Percentiles rank a stretch among this genome's conserved stretches.
Evolutionary conservation across 2,888 invertebrate species (phyloP).

Genomic region (Clusia tigrina): DNA sequence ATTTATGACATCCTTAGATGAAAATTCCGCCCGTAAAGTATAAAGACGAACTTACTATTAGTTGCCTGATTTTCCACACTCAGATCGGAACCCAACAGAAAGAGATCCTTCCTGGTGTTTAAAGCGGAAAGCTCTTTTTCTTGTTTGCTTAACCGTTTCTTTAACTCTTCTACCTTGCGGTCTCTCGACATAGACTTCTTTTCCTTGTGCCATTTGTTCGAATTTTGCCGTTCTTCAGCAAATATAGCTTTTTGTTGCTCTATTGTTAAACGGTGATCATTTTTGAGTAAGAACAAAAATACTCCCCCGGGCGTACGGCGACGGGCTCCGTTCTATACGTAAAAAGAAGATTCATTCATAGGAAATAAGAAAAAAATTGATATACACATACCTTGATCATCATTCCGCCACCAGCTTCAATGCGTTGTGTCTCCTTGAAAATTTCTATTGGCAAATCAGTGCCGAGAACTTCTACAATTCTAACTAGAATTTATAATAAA

Average conservation of each 20-base stretch:
- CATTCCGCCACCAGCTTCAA: conserved; percentile 88
- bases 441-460: conserved; percentile 77
- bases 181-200: conserved; percentile 69
- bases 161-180: conserved; percentile 74
- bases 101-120: conserved; percentile 53
- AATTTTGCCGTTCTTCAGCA: conserved; percentile 70
- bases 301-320: conserved; percentile 88
- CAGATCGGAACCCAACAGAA: conserved; percentile 48
- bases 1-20: too few relatives aligned
- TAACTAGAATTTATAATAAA: conserved; percentile 69
- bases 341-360: neutral
- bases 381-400: conserved; percentile 73
- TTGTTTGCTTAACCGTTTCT: conserved; percentile 67
- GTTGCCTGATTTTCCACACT: conserved; percentile 52
- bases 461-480: conserved; percentile 76
- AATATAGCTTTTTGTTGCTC: conserved; percentile 76
- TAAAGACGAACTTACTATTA: conserved; percentile 42
- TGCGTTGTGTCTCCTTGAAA: conserved; percentile 80
- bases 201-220: conserved; percentile 68
- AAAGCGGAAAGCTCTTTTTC: conserved; percentile 57
- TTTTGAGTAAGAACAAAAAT: conserved; percentile 81
- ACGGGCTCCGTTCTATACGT: conserved; percentile 75
- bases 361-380: neutral
- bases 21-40: conserved; percentile 3
- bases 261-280: conserved; percentile 72